Evolutionary conservation across 2,888 invertebrate species (phyloP).

Genomic region (Papilio elwesi): DNA sequence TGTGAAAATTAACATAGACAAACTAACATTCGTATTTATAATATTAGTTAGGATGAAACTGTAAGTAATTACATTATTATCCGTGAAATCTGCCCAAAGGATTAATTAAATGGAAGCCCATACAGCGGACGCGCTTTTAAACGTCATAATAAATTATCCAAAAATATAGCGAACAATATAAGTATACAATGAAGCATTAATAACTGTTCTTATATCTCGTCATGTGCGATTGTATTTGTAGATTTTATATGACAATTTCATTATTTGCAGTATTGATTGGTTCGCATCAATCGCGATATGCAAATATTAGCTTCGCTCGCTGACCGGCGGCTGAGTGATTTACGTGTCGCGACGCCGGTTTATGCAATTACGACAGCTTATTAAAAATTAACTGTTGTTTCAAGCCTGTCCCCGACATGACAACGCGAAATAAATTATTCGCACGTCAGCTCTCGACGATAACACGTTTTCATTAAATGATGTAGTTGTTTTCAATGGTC

Average conservation of each 20-base stretch:
- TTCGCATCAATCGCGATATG: conserved; percentile 81
- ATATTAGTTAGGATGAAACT: background rate
- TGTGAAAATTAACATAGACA: too few species aligned
- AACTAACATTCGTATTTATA: too few species aligned
- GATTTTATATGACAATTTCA: conserved; percentile 76
- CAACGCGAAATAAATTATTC: conserved; percentile 31
- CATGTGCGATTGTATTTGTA: conserved; percentile 67
- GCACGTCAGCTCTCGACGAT: conserved; percentile 1
- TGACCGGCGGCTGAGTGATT: conserved; percentile 71
- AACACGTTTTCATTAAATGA: conserved; percentile 6
- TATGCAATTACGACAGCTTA: conserved; percentile 80
- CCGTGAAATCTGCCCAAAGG: conserved; percentile 6
- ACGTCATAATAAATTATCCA: conserved; percentile 23
- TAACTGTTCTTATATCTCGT: conserved; percentile 53
- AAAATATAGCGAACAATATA: conserved; percentile 20
- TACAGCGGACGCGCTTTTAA: conserved; percentile 15
- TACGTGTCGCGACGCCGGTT: conserved; percentile 74
- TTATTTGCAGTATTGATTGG: conserved; percentile 83
- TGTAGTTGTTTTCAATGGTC: conserved; percentile 3
- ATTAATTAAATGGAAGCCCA: conserved; percentile 26
- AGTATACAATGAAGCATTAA: conserved; percentile 47
- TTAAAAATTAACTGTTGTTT: conserved; percentile 72
- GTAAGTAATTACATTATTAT: conserved; percentile 24
- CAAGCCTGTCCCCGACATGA: conserved; percentile 34
- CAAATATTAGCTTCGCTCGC: conserved; percentile 79